Conservation (phyloP, 2,888 invertebrate genomes). For the Diabrotica balteata region DNA sequence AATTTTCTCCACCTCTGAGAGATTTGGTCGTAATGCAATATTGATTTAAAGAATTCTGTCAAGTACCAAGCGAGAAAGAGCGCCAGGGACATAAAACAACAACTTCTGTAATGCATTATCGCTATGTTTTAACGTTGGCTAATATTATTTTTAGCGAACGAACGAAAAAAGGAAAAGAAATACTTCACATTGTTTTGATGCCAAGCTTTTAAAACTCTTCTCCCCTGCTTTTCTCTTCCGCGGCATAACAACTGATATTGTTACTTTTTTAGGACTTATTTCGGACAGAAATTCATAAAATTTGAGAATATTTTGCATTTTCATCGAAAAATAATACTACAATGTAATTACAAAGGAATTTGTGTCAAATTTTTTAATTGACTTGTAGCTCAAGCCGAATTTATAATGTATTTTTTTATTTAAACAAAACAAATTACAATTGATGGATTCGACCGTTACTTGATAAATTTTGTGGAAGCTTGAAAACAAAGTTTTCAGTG, state of each 20-base stretch:
- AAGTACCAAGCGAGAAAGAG: slow-evolving; percentile 37
- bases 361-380: too few species aligned
- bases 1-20: slow-evolving; percentile 19
- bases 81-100: slow-evolving; percentile 47
- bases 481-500: too few species aligned
- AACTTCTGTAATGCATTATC: slow-evolving; percentile 53
- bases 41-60: slow-evolving; percentile 52
- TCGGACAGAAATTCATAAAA: background rate
- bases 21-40: slow-evolving; percentile 50
- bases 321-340: too few species aligned
- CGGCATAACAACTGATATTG: slow-evolving; percentile 39
- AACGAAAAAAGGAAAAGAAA: slow-evolving; percentile 49
- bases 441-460: too few species aligned
- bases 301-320: too few species aligned
- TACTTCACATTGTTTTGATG: slow-evolving; percentile 56
- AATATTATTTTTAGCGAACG: slow-evolving; percentile 58
- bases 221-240: slow-evolving; percentile 32
- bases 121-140: slow-evolving; percentile 51
- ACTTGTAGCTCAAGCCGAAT: too few species aligned
- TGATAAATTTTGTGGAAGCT: too few species aligned
- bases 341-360: too few species aligned
- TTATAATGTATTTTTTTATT: too few species aligned
- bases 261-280: slow-evolving; percentile 26
- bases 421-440: too few species aligned
- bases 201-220: slow-evolving; percentile 53